Evolutionary conservation across 2,888 invertebrate genomes (phyloP), one percentile per base, ranked within the genome.

Genomic region (Eremobia ochroleuca): DNA sequence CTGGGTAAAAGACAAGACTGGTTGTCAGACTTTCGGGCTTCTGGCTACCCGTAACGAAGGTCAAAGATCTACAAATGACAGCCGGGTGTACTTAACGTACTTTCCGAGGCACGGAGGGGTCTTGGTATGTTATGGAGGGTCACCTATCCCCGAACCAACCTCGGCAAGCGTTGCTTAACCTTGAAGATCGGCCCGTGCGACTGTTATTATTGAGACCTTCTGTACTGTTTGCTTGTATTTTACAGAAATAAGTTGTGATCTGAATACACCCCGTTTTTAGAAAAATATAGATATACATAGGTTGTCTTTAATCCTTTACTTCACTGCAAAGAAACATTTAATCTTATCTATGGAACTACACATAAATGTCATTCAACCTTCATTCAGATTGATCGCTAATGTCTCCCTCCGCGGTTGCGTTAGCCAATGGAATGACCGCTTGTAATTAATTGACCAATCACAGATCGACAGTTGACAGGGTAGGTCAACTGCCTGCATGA

Each of bases 391-490:
- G 83, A 83, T 82, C 78, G 77, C 77, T 74, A 70, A 64, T 73
- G 64, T 82, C 73, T 85, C 61, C 77, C 83, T 74, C 77, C 68
- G 62, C 68, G n/a, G 59, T 46, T 25, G 43, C 61, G 68, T 52
- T 37, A 64, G 40, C 87, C 87, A 87, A 87, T 87, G 87, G 76
- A 61, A 81, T 88, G 74, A 84, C 76, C 71, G 73, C 58, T 31
- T 69, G 46, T 84, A 75, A 78, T 87, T 81, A 76, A 79, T 86
- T 79, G 79, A 83, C 87, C 88, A 87, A 87, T 87, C 79, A 69
- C 73, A 73, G 69, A 59, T 76, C 73, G 67, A 73, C 77, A 52
- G 75, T 40, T 87, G 87, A 88, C 87, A 85, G 78, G 82, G 61
- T 67, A 85, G 85, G 87, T 82, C 79, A 83, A 71, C 83, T 34